Conservation (phyloP, 2,797 vertebrate genomes). For the Echiichthys vipera region DNA sequence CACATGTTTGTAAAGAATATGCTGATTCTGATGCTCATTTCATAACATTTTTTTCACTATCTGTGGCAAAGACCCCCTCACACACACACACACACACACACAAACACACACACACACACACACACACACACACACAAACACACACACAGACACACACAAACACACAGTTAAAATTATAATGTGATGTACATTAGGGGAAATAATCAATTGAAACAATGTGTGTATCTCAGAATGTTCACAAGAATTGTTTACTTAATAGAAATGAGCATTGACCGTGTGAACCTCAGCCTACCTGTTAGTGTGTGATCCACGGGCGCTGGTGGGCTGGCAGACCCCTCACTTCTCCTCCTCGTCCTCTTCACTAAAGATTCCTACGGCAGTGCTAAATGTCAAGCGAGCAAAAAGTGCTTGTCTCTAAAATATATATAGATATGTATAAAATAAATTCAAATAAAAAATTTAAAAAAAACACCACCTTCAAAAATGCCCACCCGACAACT, state of each 20-base stretch:
- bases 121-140: neutral
- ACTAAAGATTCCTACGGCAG: constrained; percentile 39
- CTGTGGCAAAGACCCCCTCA: neutral
- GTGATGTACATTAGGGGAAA: neutral
- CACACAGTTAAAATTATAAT: neutral
- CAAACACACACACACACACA: neutral
- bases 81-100: neutral
- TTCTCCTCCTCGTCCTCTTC: constrained; percentile 48
- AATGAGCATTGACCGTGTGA: neutral
- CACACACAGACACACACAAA: neutral
- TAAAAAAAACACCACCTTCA: neutral
- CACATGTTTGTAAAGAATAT: too few relatives aligned
- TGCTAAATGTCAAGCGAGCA: constrained; percentile 24
- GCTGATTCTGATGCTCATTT: neutral
- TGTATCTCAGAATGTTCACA: neutral
- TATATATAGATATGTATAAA: neutral
- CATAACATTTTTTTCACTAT: neutral
- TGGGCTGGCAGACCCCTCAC: constrained; percentile 49
- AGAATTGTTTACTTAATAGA: neutral
- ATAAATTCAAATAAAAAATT: neutral
- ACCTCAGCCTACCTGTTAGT: constrained; percentile 69
- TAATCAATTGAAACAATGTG: neutral
- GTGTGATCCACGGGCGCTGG: constrained; percentile 50
- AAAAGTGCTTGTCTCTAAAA: constrained; percentile 33
- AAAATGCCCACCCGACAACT: constrained; percentile 37